Conservation (phyloP, 2,888 invertebrate species). For the Diaphora mendica region DNA sequence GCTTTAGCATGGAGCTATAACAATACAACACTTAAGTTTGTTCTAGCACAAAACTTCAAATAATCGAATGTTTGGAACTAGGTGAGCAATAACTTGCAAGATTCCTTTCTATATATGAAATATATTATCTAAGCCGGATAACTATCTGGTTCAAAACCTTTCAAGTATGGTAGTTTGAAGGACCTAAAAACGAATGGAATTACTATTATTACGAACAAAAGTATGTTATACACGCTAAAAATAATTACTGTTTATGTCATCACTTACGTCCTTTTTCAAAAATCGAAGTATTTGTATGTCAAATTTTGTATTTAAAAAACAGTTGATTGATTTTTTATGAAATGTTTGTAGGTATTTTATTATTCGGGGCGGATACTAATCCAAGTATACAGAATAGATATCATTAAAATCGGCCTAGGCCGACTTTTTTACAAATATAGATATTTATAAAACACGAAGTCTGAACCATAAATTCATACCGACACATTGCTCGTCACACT, state of each 20-base stretch:
- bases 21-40: not conserved
- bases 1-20: not conserved
- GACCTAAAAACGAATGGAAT: not conserved
- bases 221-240: too few species aligned
- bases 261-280: too few species aligned
- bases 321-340: too few species aligned
- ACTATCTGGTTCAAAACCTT: not conserved
- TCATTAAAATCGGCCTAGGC: too few species aligned
- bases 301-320: too few species aligned
- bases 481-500: constrained; percentile 35
- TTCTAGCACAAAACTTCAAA: not conserved
- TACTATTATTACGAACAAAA: not conserved
- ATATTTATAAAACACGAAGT: not conserved
- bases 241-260: too few species aligned
- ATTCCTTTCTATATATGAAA: not conserved
- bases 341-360: too few species aligned
- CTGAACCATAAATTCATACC: constrained; percentile 13
- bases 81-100: not conserved
- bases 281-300: too few species aligned
- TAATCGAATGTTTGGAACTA: not conserved
- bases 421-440: too few species aligned
- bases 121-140: not conserved
- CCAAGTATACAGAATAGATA: too few species aligned
- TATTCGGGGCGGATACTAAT: too few species aligned
- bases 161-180: not conserved